These are phyloP conservation scores for Noctua janthina DNA, from an alignment of 2,888 invertebrate genomes.

Conservation along the genomic window DNA sequence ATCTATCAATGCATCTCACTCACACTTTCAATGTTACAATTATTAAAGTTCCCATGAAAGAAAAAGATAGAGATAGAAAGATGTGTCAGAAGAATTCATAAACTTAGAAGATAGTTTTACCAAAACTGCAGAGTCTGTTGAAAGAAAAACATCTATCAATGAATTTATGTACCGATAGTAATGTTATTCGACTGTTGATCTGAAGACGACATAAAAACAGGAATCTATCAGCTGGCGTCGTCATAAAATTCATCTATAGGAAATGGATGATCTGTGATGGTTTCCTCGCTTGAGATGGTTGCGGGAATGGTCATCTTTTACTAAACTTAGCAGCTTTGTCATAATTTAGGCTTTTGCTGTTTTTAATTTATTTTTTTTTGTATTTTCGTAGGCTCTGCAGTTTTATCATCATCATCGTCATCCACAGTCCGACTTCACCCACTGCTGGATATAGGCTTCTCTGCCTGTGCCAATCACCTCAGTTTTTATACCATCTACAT, in stretches of 20 bases:
- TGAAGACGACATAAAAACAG: slow-evolving; percentile 47
- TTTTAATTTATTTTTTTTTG: not conserved
- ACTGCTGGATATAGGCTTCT: no score
- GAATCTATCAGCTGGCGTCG: slow-evolving; percentile 45
- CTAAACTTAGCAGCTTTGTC: not conserved
- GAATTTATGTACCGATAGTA: slow-evolving; percentile 44
- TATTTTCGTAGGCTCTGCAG: not conserved
- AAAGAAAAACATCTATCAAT: slow-evolving; percentile 47
- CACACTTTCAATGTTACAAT: not conserved
- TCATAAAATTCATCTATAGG: slow-evolving; percentile 52
- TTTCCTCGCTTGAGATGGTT: slow-evolving; percentile 13
- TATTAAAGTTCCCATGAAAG: not conserved
- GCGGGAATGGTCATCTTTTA: not conserved
- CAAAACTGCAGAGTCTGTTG: slow-evolving; percentile 40
- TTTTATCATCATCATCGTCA: not conserved
- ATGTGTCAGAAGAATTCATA: slow-evolving; percentile 2
- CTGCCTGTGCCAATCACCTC: no score
- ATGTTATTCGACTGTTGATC: slow-evolving; percentile 45
- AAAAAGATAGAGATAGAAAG: not conserved
- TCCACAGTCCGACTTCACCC: no score
- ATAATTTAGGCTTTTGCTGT: not conserved
- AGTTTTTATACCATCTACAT: no score
- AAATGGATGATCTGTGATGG: slow-evolving; percentile 33
- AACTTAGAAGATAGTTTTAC: slow-evolving; percentile 14
- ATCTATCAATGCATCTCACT: slow-evolving; percentile 9